Base-by-base conservation (phyloP, 1,140 invertebrate genomes). In the Penaeus japonicus region DNA sequence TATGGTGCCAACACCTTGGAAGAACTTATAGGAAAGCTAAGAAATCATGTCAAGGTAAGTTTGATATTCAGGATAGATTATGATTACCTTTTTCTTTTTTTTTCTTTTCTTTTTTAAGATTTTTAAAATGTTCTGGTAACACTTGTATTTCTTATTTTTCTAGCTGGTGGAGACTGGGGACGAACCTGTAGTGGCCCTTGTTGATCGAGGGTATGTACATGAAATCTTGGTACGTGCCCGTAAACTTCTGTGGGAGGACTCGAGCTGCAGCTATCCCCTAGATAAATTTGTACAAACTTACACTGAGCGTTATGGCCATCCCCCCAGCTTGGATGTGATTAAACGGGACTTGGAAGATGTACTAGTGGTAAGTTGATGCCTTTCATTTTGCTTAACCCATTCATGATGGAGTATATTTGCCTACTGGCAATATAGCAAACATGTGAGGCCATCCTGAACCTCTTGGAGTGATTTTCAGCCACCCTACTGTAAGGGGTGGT, bases 231-330 rank as follows among this genome's bases (percentile, higher is more conserved):
- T 94, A 4, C 93, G 94, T 86, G 93, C 94, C 73, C 93, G 94
- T 53, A 92, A 93, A 85, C 91, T 95, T 55, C 91, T 95, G 35
- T 94, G 95, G 93, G 94, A 95, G 82, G 92, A 94, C 57, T 91
- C 92, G 15, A 92, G 93, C 22, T 92, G 94, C 86, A 92, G 92
- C 91, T 92, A 94, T 90, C 90, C 92, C 32, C 59, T 94, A 4
- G 91, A 92, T 83, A 93, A 94, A 75, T 93, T 95, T 77, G 91
- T 92, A 79, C 91, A 93, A 53, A 89, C 92, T 5, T 95, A 94
- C 80, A 91, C 91, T 84, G 92, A 93, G 35, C 92, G 92, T 85
- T 95, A 93, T 91, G 91, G 92, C 54, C 91, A 91, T 65, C 91
- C 92, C 32, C 94, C 93, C 85, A 92, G 93, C 89, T 87, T 94